Percentiles rank a stretch among this genome's conserved stretches.
Evolutionary conservation across 2,888 invertebrate species (phyloP).

Genomic region (Rhyacophila evoluta): DNA sequence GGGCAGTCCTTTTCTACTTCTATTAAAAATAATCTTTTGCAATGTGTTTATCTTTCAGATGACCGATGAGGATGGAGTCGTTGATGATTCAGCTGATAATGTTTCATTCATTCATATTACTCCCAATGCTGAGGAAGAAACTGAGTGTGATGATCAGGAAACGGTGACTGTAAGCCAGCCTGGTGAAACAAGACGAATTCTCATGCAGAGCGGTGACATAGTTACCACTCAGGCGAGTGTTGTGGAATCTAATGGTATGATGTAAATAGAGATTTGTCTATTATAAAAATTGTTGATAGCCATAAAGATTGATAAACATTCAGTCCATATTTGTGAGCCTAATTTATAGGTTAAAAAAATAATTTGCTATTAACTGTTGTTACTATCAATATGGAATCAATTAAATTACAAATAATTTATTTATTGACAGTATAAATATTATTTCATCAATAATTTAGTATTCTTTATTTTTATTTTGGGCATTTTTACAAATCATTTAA

Average conservation of each 20-base stretch:
- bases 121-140: constrained; percentile 29
- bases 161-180: not conserved
- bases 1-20: too few species aligned
- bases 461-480: too few species aligned
- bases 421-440: too few species aligned
- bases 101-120: constrained; percentile 31
- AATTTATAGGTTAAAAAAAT: not conserved
- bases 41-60: constrained; percentile 34
- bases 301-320: not conserved
- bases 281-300: too few species aligned
- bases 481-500: too few species aligned
- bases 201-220: constrained; percentile 41
- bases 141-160: not conserved
- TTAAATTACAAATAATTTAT: too few species aligned
- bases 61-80: constrained; percentile 32
- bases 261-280: not conserved
- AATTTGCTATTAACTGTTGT: too few species aligned
- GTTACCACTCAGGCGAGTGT: constrained; percentile 26
- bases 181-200: constrained; percentile 28
- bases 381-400: too few species aligned
- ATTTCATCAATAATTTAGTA: too few species aligned
- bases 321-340: not conserved
- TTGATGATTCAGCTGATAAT: constrained; percentile 23
- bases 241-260: not conserved
- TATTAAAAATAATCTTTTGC: too few species aligned